A percentile compares a stretch with the other conserved stretches of the same genome.
phyloP scores from a whole-genome alignment of 2,888 invertebrate genomes.

The Ceraclea dissimilis region DNA sequence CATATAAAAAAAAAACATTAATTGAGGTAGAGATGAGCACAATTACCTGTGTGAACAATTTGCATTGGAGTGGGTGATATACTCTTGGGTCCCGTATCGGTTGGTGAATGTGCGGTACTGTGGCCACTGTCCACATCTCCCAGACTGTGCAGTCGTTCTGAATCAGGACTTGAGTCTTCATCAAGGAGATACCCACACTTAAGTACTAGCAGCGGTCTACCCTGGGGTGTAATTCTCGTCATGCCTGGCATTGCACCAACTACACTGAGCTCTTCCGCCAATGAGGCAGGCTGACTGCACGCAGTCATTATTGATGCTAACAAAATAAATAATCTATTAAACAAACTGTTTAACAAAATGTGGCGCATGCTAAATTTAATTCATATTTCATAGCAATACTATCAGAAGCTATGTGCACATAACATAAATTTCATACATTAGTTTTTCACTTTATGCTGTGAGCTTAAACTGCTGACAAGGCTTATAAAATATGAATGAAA shows the following conservation, averaged over 20 bases:
- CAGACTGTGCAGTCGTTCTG: slow-evolving; percentile 67
- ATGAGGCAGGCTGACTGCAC: slow-evolving; percentile 51
- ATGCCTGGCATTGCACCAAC: slow-evolving; percentile 25
- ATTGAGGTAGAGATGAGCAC: too few relatives aligned
- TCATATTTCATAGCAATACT: too few relatives aligned
- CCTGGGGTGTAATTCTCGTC: slow-evolving; percentile 26
- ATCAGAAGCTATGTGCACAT: too few relatives aligned
- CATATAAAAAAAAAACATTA: too few relatives aligned
- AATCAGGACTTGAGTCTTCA: slow-evolving; percentile 81
- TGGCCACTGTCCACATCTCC: slow-evolving; percentile 83
- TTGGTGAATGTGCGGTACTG: slow-evolving; percentile 84
- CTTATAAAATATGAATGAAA: too few relatives aligned
- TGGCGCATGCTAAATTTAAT: too few relatives aligned
- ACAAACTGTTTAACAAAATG: not conserved
- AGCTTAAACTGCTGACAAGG: too few relatives aligned
- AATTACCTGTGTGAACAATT: slow-evolving; percentile 38
- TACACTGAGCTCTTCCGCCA: slow-evolving; percentile 63
- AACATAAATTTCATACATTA: too few relatives aligned
- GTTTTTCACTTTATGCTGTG: too few relatives aligned
- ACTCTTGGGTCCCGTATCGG: slow-evolving; percentile 75
- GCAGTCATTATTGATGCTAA: slow-evolving; percentile 18
- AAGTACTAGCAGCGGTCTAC: slow-evolving; percentile 57
- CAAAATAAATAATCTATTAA: not conserved
- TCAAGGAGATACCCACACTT: slow-evolving; percentile 70
- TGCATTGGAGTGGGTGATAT: slow-evolving; percentile 66